Conservation (phyloP, 1,140 invertebrate genomes). For the Aphelenchoides besseyi region DNA sequence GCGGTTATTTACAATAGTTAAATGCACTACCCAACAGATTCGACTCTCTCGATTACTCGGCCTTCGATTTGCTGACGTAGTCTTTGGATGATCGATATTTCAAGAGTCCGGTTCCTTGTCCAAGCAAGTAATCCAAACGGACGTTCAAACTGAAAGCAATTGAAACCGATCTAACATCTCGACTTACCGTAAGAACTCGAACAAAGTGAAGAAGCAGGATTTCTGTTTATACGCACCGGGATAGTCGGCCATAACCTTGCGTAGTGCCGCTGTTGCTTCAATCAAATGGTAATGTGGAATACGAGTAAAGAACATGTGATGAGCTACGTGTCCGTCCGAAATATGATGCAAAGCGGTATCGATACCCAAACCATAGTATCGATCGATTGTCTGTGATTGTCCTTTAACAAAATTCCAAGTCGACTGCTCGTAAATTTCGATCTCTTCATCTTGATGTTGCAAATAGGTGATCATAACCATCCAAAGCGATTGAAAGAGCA, state of each 20-base stretch:
- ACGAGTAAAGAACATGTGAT: constrained; percentile 64
- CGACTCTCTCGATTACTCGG: not conserved
- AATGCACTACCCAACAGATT: too few relatives aligned
- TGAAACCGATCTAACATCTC: not conserved
- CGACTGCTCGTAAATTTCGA: constrained; percentile 63
- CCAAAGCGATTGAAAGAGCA: constrained; percentile 60
- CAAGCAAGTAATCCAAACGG: constrained; percentile 48
- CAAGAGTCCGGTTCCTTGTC: constrained; percentile 48
- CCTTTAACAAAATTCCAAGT: constrained; percentile 63
- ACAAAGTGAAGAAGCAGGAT: constrained; percentile 4
- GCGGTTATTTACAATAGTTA: not conserved
- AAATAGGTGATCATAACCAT: constrained; percentile 64
- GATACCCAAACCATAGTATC: constrained; percentile 63
- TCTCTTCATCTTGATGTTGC: constrained; percentile 63
- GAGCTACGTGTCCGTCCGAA: constrained; percentile 63
- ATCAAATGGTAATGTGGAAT: constrained; percentile 64
- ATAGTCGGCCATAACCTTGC: constrained; percentile 44
- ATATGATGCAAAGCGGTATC: constrained; percentile 63
- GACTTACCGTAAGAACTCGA: constrained; percentile 4
- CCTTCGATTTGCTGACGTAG: constrained; percentile 7
- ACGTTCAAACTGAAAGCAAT: constrained; percentile 29
- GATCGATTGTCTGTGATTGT: constrained; percentile 64
- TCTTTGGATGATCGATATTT: constrained; percentile 34
- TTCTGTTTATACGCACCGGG: constrained; percentile 42
- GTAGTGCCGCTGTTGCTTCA: constrained; percentile 61